Base-by-base conservation (phyloP, 30 jellyfish, hydroid and myxozoan genomes). In the Hydractinia symbiolongicarpus region DNA sequence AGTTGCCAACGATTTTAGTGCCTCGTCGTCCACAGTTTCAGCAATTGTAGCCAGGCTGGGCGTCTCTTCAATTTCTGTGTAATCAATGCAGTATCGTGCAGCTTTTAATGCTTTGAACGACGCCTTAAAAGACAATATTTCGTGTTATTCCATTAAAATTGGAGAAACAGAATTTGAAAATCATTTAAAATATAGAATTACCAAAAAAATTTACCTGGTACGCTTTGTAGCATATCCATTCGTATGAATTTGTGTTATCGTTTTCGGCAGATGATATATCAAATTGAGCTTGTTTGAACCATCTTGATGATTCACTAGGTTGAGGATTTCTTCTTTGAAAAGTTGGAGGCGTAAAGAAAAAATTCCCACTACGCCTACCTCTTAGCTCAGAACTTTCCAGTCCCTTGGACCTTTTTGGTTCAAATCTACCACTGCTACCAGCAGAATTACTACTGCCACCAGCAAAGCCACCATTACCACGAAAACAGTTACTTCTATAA, bases 181-280 rank as follows among this genome's bases (percentile, higher is more conserved):
- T 67, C 4, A 1, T n/a, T 67, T 49, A 67, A 67, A 67, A 67
- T 9, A 67, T 13, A 13, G 21, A 30, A 13, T 58, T 11, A 58
- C 15, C 16, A 11, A 11, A 9, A 71, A 11, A 5, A 7, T 71
- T 7, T 55, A 88, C 96, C 96, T 88, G 96, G 72, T 88, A 94
- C 11, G 95, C 83, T 50, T 61, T 88, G 61, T 78, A 88, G 81
- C 96, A 88, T 21, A 72, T 73, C 96, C 96, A 88, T 67, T 88
- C 96, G 7, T 6, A 69, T 50, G 51, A n/a, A 30, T 30, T 30
- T 30, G 44, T 30, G 4, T 30, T 4, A 19, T 78, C 78, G 40
- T 54, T 83, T 44, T 54, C 74, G 30, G 94, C 90, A 13, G 93
- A 85, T 5, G 64, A 57, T 14, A 78, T 30, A 61, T 88, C 94